Base-by-base conservation (phyloP, 2,797 vertebrate species). In the Hephaestus fuliginosus region DNA sequence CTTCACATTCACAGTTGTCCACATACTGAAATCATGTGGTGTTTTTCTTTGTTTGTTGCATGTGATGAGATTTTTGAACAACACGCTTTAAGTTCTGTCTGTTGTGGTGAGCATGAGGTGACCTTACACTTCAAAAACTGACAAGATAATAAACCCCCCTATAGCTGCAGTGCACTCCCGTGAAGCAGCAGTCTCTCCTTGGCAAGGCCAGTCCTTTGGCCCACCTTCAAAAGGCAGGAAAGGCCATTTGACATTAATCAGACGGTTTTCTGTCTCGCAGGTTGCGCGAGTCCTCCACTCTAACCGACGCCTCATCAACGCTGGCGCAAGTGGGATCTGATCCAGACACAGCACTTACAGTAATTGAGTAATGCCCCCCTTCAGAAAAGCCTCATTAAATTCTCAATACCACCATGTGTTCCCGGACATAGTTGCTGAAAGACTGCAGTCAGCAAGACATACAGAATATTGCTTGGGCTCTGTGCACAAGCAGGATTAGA, bases 321-420 rank as follows among this genome's bases (percentile, higher is more conserved):
- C 36, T 1, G 18, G 60, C 5, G 58, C 71, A 44, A 73, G 74
- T 80, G 78, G 82, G 88, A 90, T 85, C 61, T 8, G 86, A 65
- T 89, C 90, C 89, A 90, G 88, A 58, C n/a, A 61, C 86, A 77
- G 90, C 93, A 94, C 91, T 95, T 83, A 87, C 46, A 80, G 91
- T 93, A 93, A 95, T 91, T 93, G 89, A 89, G 64, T 80, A 86
- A 80, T 63, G 88, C 80, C 88, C 90, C 80, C 93, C 84, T 86
- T 83, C 86, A 43, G 81, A 91, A 91, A 89, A 81, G 85, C 86
- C 87, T 95, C 93, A 94, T 95, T 94, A 93, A 91, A 93, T 80
- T 91, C 94, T 88, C 90, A 93, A 91, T 80, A 90, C 52, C 36
- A 48, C 83, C 46, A 30, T 41, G 56, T 76, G 90, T 89, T 92